Percentiles rank a stretch among this genome's conserved stretches.
Evolutionary conservation across 2,113 vertebrate genomes (phyloP).

Genomic region (Chaetura pelagica): DNA sequence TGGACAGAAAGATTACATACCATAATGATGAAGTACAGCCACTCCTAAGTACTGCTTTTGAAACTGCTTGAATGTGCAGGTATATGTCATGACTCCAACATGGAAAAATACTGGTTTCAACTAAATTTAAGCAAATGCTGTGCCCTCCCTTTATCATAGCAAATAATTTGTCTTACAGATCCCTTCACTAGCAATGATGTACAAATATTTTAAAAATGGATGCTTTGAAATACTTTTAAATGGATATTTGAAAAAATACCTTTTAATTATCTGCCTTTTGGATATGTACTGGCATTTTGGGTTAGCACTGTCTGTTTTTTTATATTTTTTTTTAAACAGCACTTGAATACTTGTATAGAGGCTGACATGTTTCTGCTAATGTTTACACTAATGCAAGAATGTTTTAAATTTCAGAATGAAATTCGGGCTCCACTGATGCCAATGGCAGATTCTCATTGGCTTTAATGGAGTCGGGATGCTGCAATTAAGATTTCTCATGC

Average conservation of each 20-base stretch:
- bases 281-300: conserved; percentile 50
- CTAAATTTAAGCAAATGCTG: conserved; percentile 37
- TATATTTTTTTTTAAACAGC: conserved; percentile 51
- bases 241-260: conserved; percentile 38
- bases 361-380: conserved; percentile 55
- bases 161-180: neutral
- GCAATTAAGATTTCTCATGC: conserved; percentile 46
- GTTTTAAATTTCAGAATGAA: conserved; percentile 51
- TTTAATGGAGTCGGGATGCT: conserved; percentile 63
- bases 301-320: conserved; percentile 63
- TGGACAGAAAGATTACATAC: neutral
- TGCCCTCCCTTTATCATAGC: conserved; percentile 35
- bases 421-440: conserved; percentile 25
- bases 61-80: neutral
- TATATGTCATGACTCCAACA: neutral
- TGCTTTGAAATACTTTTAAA: conserved; percentile 40
- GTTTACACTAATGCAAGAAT: conserved; percentile 68
- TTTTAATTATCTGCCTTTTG: conserved; percentile 59
- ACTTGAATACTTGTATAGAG: conserved; percentile 72
- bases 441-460: neutral
- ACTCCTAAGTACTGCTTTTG: neutral
- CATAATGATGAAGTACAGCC: neutral
- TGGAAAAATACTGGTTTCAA: neutral
- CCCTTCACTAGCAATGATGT: neutral
- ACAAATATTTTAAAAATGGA: neutral